These are phyloP conservation scores for Elysia crispata DNA, from an alignment of 2,888 invertebrate species.

Conservation along the genomic window DNA sequence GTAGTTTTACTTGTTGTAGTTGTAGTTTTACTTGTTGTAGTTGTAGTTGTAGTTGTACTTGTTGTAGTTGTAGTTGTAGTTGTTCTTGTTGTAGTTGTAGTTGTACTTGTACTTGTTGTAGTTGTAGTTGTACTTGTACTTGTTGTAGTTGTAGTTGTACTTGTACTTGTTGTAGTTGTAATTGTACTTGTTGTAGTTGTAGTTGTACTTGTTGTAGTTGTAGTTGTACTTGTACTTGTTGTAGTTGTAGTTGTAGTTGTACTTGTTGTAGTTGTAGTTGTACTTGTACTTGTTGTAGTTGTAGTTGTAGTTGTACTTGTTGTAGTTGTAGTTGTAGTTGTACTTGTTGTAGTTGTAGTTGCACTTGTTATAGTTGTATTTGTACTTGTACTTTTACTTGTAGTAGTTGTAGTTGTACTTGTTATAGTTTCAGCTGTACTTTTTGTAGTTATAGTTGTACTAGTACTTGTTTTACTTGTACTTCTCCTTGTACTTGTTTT, in stretches of 20 bases:
- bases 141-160: constrained; percentile 31
- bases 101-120: constrained; percentile 39
- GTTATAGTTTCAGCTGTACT: too few species aligned
- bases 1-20: too few species aligned
- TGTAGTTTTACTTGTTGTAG: too few species aligned
- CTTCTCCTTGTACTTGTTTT: too few species aligned
- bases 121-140: constrained; percentile 33
- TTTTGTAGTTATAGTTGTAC: too few species aligned
- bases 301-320: neutral
- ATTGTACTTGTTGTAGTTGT: too few species aligned
- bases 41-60: constrained; percentile 11
- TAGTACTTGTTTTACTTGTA: too few species aligned
- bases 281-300: neutral
- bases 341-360: too few species aligned
- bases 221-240: neutral
- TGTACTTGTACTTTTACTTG: too few species aligned
- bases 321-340: neutral
- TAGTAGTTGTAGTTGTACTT: too few species aligned
- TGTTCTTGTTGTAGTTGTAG: constrained; percentile 40
- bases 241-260: neutral
- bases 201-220: constrained; percentile 38
- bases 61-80: constrained; percentile 42
- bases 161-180: too few species aligned
- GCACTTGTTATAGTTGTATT: too few species aligned
- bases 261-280: neutral